phyloP scores from a whole-genome alignment of 2,888 invertebrate species.

The Maniola hyperantus region DNA sequence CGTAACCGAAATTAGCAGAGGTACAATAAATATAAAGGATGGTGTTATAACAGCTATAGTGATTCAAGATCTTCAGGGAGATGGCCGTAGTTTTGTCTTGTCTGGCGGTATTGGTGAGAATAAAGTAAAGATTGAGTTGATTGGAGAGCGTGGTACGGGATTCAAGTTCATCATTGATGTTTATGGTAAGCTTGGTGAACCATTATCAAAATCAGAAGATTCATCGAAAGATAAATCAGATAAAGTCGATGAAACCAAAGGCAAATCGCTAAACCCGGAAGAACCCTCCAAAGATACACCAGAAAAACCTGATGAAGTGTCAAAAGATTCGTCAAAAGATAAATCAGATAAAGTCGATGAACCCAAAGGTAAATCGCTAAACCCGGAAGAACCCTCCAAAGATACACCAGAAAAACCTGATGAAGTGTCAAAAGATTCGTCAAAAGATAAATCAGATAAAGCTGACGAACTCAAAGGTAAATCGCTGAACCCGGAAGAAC shows the following conservation, averaged over 20 bases:
- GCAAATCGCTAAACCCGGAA: neutral
- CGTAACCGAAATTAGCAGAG: neutral
- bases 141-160: conserved; percentile 2
- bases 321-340: neutral
- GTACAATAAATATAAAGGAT: neutral
- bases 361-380: neutral
- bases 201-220: neutral
- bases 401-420: neutral
- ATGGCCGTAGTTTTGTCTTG: neutral
- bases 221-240: neutral
- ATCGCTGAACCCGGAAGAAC: neutral
- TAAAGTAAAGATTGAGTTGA: neutral
- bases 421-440: neutral
- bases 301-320: neutral
- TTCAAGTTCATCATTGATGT: conserved; percentile 1
- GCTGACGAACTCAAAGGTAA: neutral
- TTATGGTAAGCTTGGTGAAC: neutral
- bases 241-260: neutral
- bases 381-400: neutral
- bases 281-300: neutral
- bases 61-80: conserved; percentile 1
- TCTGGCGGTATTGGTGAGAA: neutral
- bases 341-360: neutral
- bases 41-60: neutral
- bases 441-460: neutral